A percentile compares a stretch with the other conserved stretches of the same genome.
These are phyloP conservation scores for Embiotoca jacksoni DNA, from an alignment of 2,113 vertebrate species.

Conservation along the genomic window DNA sequence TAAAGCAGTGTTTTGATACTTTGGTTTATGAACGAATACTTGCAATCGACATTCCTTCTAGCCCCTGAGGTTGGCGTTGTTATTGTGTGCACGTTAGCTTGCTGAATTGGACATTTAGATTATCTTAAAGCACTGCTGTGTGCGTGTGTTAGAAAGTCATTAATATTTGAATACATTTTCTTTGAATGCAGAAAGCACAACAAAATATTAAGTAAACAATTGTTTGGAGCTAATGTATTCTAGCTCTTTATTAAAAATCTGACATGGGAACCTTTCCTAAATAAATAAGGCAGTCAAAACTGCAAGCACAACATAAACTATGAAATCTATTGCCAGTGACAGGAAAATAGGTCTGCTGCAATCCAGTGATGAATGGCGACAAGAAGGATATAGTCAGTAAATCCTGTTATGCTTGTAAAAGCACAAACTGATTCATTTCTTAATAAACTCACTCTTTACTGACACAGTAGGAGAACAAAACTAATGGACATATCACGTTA, in stretches of 20 bases:
- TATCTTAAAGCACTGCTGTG: too few species aligned
- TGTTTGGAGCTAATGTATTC: not conserved
- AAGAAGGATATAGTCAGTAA: constrained; percentile 33
- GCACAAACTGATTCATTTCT: constrained; percentile 41
- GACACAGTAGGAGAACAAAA: not conserved
- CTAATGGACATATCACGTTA: constrained; percentile 9
- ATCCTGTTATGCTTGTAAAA: constrained; percentile 37
- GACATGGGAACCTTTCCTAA: not conserved
- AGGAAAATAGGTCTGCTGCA: constrained; percentile 13
- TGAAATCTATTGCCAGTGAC: constrained; percentile 14
- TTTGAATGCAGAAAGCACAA: not conserved
- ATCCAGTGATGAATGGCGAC: constrained; percentile 5
- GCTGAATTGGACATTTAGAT: too few species aligned
- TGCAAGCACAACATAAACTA: constrained; percentile 11
- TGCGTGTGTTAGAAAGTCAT: too few species aligned
- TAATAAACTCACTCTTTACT: constrained; percentile 3
- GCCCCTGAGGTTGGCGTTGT: too few species aligned
- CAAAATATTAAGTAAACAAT: not conserved
- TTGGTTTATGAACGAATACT: too few species aligned
- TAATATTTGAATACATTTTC: too few species aligned
- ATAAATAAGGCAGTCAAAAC: not conserved
- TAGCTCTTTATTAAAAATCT: not conserved
- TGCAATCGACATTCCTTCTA: too few species aligned
- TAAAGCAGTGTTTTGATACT: too few species aligned
- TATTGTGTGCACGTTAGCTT: too few species aligned